These are phyloP conservation scores for Sinocyclocheilus maitianheensis DNA, from an alignment of 2,113 vertebrate genomes.

Conservation along the genomic window DNA sequence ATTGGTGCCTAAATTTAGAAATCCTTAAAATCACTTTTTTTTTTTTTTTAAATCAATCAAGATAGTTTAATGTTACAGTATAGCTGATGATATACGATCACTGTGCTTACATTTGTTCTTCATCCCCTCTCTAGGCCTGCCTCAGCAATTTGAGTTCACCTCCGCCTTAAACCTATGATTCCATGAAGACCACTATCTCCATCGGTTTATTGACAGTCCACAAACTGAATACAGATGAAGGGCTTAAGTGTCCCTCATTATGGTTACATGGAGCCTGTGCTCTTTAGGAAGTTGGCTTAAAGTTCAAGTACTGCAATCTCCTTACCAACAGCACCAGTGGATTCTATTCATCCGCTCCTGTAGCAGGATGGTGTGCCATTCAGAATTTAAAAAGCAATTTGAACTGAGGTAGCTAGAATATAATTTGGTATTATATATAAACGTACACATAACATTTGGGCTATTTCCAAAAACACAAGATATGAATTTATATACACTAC, in stretches of 20 bases:
- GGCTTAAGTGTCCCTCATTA: conserved; percentile 49
- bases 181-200: conserved; percentile 39
- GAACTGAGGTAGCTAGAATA: neutral
- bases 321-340: conserved; percentile 3
- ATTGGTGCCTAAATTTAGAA: too few species aligned
- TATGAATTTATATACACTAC: neutral
- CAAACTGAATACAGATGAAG: conserved; percentile 55
- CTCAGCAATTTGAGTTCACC: conserved; percentile 32
- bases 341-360: conserved; percentile 7
- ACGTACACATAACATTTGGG: neutral
- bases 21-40: neutral
- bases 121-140: conserved; percentile 10
- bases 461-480: neutral
- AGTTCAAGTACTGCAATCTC: conserved; percentile 43
- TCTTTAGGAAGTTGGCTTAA: conserved; percentile 45
- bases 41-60: neutral
- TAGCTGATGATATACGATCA: neutral
- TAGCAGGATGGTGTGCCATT: neutral
- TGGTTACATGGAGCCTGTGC: conserved; percentile 29
- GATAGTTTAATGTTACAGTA: neutral
- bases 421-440: neutral
- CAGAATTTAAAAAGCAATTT: neutral
- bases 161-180: conserved; percentile 43
- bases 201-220: conserved; percentile 38
- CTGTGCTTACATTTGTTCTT: neutral